Base-by-base conservation (phyloP, 2,888 invertebrate species). In the Hylaea fasciaria region DNA sequence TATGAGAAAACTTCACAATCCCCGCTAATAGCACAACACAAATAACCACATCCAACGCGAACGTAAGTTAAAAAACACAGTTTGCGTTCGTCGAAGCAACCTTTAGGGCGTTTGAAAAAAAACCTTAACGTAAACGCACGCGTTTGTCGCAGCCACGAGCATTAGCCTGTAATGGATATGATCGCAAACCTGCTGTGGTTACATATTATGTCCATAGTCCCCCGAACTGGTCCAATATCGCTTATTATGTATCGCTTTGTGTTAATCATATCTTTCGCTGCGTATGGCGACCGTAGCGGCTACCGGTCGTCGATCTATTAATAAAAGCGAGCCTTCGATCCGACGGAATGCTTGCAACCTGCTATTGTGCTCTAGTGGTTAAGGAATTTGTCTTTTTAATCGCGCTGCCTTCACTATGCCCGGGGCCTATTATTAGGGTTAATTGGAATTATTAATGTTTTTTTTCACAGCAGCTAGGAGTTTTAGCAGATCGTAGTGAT, bases 301-400 rank as follows among this genome's bases (percentile, higher is more conserved):
- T 62, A 91, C 91, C 87, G 89, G 89, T 87, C 86, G 83, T 69
- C 70, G 82, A 80, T 89, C 91, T 91, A 91, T 92, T 91, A 91
- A 91, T 91, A 91, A 83, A 84, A 83, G 82, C 81, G 76, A 78
- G 77, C 75, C 81, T 82, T 80, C 80, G 78, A 78, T 76, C 76
- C 65, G 73, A 79, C 81, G 83, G 89, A 88, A 87, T 86, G 84
- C 86, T 81, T 77, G 77, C 85, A 89, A 87, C 87, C 88, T 82
- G 86, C 92, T 87, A 91, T 91, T 92, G 92, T 91, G 80, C 80
- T 89, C 81, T 82, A 81, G 86, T 85, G 86, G 87, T 88, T 84
- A 84, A 87, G 78, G 88, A 91, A 91, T 91, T 91, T 91, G 92
- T 91, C 90, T 91, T 91, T 92, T 90, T 91, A 91, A 91, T 90